Percentiles rank a stretch among this genome's conserved stretches.
These are phyloP conservation scores for Pampusana beccarii DNA, from an alignment of 2,113 vertebrate genomes.

Conservation along the genomic window DNA sequence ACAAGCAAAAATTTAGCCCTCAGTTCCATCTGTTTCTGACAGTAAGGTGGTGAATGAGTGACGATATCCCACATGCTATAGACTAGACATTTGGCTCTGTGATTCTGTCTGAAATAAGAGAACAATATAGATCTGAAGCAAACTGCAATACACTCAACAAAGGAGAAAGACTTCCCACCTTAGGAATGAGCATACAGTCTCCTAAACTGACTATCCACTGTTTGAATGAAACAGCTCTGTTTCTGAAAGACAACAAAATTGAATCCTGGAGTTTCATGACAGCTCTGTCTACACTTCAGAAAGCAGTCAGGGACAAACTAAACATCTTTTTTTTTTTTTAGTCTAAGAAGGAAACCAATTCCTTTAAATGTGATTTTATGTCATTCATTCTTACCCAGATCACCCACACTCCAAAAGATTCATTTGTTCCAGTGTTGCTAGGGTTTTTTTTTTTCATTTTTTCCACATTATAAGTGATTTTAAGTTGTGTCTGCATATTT, in stretches of 20 bases:
- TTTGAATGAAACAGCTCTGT: neutral
- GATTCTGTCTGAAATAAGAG: neutral
- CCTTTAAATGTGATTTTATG: neutral
- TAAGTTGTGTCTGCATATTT: neutral
- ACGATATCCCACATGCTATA: neutral
- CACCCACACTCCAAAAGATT: neutral
- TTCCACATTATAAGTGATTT: neutral
- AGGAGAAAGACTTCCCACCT: neutral
- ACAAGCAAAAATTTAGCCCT: neutral
- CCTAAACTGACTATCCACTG: neutral
- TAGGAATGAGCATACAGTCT: neutral
- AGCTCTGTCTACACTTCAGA: neutral
- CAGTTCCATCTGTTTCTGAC: neutral
- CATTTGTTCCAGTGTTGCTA: neutral
- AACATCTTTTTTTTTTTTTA: neutral
- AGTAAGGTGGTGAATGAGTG: neutral
- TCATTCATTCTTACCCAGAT: conserved; percentile 3
- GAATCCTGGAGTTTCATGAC: neutral
- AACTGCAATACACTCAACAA: neutral
- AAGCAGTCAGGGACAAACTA: neutral
- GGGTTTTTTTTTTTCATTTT: neutral
- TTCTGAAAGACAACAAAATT: neutral
- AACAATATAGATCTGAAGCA: neutral
- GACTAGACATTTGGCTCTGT: neutral
- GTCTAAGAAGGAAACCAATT: neutral